Evolutionary conservation across 1,140 invertebrate genomes (phyloP).

Genomic region (Mercenaria mercenaria): DNA sequence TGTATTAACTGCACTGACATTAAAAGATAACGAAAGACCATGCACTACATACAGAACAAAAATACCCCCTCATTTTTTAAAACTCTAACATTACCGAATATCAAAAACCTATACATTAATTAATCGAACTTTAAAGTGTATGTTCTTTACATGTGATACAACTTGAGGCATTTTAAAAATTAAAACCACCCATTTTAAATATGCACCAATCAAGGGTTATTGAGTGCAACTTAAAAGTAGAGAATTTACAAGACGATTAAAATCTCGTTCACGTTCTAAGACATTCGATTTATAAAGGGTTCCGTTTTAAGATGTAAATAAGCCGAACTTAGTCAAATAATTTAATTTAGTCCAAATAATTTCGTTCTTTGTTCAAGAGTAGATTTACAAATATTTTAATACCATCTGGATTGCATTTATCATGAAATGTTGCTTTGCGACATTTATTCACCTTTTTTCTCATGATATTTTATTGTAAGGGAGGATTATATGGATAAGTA

Average conservation of each 20-base stretch:
- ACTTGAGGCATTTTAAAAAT: too few relatives aligned
- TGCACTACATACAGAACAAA: too few relatives aligned
- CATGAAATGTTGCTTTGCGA: conserved; percentile 5
- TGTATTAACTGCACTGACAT: too few relatives aligned
- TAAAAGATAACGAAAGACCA: too few relatives aligned
- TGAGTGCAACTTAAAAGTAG: neutral
- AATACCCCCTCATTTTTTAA: too few relatives aligned
- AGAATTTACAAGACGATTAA: neutral
- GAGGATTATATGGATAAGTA: conserved; percentile 28
- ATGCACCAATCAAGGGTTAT: neutral
- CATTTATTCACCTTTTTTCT: conserved; percentile 16
- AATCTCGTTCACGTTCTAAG: neutral
- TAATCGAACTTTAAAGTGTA: too few relatives aligned
- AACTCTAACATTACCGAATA: too few relatives aligned
- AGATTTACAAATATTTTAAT: conserved; percentile 43
- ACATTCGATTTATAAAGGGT: neutral
- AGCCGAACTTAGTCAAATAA: neutral
- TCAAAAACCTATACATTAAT: too few relatives aligned
- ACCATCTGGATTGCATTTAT: conserved; percentile 9
- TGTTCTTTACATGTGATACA: too few relatives aligned
- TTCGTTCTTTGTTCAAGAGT: conserved; percentile 33
- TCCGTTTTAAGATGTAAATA: conserved; percentile 26
- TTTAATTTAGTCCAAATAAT: conserved; percentile 43
- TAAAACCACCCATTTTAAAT: too few relatives aligned
- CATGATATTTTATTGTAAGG: conserved; percentile 31